phyloP scores from a whole-genome alignment of 2,888 invertebrate species.

The Tryphoninae sp. region DNA sequence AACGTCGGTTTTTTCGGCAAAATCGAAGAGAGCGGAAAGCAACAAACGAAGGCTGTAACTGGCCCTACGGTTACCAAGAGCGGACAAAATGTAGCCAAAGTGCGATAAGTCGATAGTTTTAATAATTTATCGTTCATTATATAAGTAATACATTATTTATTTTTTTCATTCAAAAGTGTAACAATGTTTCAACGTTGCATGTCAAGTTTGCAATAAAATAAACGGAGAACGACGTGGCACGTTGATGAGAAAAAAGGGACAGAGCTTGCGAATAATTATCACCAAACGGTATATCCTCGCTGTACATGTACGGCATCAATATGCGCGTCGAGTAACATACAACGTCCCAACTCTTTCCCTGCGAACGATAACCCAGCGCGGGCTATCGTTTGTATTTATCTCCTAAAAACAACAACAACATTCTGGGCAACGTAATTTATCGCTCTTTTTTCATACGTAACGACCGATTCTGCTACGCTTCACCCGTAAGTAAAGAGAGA shows the following conservation, averaged over 20 bases:
- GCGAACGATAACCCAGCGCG: neutral
- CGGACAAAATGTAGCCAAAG: constrained; percentile 76
- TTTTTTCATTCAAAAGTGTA: constrained; percentile 12
- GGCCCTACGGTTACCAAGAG: constrained; percentile 89
- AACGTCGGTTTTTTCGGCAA: constrained; percentile 90
- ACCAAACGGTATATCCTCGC: neutral
- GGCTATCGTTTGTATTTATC: neutral
- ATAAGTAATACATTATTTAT: constrained; percentile 33
- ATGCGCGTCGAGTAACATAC: neutral
- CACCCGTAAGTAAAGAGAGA: too few relatives aligned
- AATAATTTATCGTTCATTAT: neutral
- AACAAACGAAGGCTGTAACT: constrained; percentile 90
- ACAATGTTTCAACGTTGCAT: neutral
- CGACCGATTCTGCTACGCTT: constrained; percentile 7
- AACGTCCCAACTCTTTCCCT: constrained; percentile 7
- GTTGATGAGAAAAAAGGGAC: neutral
- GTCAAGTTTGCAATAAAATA: neutral
- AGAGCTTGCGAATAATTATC: neutral
- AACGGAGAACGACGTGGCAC: neutral
- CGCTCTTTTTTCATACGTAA: constrained; percentile 42
- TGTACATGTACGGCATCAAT: neutral
- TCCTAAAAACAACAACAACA: constrained; percentile 22
- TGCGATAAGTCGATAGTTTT: constrained; percentile 2
- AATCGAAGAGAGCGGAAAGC: constrained; percentile 89
- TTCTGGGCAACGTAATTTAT: constrained; percentile 54